Evolutionary conservation across 2,888 invertebrate species (phyloP), one percentile per base, ranked within the genome.

Genomic region (Urechis unicinctus): DNA sequence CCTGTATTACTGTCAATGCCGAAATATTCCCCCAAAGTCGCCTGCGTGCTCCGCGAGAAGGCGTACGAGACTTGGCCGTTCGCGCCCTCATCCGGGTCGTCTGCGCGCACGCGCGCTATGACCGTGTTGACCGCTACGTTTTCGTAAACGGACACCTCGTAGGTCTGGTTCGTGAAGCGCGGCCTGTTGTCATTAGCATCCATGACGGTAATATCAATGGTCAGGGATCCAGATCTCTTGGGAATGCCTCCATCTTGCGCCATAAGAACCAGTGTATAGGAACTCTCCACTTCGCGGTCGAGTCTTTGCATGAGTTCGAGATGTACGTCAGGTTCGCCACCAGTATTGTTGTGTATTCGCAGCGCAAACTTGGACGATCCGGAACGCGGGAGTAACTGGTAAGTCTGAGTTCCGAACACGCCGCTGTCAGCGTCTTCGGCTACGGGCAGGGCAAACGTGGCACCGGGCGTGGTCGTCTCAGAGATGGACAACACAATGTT

Each of bases 121-220:
- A 50, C 56, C 4, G 53, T 59, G 29, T 47, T 28, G 3, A 50
- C 13, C 2, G 60, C 50, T 4, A 52, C 36, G 49, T 61, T 63
- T 47, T 64, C 64, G 21, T 17, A 25, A 17, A 64, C 52, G 2
- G 49, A 47, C n/a, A 59, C 59, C 13, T 53, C 60, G 51, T 60
- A 60, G 22, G 47, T 42, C n/a, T 28, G 13, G 49, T 43, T 26
- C 9, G 52, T 47, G 45, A 63, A 63, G 26, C 50, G 43, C n/a
- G 63, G 63, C 22, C 30, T 29, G 53, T 63, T 62, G 52, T 63
- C 63, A 50, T 63, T 63, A 22, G 50, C 60, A 41, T 63, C 63
- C 9, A 57, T 25, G 13, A 63, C 60, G 9, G 54, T 53, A 17
- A 63, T 48, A 28, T 26, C 44, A 4, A 63, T 50, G 22, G 51